Base-by-base conservation (phyloP, 2,888 invertebrate species). In the Acleris literana region DNA sequence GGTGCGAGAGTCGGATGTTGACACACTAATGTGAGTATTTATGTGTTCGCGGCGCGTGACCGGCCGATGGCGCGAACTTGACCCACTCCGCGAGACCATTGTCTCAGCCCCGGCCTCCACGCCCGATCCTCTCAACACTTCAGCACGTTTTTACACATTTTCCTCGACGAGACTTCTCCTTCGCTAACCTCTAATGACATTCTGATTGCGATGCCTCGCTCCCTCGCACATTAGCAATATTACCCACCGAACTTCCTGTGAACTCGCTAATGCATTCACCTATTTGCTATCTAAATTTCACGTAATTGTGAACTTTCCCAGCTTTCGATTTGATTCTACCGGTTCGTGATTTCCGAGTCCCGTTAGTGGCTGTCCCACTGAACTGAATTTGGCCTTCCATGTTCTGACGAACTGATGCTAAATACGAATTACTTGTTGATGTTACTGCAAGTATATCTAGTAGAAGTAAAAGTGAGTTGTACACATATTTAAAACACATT, bases 71-170 rank as follows among this genome's bases (percentile, higher is more conserved):
- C 78, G 82, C 79, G 83, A 89, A 90, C 91, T 92, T 92, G 91
- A 90, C 92, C 90, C 77, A 91, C 90, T 86, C 88, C 80, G 74
- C 82, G 83, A 84, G 79, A 77, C 86, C 78, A 91, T 91, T 92
- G 91, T 92, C 83, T 89, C 81, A 69, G 71, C 71, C 60, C 61
- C 76, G 84, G 74, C 90, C 90, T 89, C 88, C 81, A 56, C 70
- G 65, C 64, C 69, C 73, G 70, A 75, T 71, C 75, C 72, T 53
- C 80, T 78, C 77, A 69, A 80, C 76, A 76, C 77, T 73, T 78
- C 77, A 29, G 16, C 77, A 77, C 77, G 73, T 71, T 73, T 76
- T 74, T 69, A 72, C 74, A 77, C 72, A 76, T 76, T 71, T 77
- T 75, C 76, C 73, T 74, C 54, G 22, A 57, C 29, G 46, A 56